Evolutionary conservation across 1,140 invertebrate genomes (phyloP).

Genomic region (Aphelinus atriplicis): DNA sequence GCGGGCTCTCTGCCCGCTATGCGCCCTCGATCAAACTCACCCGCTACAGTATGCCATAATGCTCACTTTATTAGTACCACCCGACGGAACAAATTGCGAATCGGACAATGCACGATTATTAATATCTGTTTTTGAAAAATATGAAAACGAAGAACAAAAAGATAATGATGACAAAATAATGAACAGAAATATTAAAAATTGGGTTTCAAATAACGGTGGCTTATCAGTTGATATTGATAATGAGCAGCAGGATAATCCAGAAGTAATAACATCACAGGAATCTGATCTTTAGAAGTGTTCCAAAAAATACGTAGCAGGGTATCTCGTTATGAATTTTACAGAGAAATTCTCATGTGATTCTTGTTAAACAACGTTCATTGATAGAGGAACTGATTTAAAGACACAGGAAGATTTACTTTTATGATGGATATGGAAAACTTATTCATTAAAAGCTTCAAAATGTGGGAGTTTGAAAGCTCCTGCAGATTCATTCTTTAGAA

Average conservation of each 20-base stretch:
- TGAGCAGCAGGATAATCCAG: background rate
- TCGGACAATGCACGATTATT: background rate
- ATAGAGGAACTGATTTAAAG: constrained; percentile 4
- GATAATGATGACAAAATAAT: background rate
- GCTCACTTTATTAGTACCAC: constrained; percentile 3
- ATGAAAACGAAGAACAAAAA: background rate
- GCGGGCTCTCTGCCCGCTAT: no score
- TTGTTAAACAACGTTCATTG: constrained; percentile 12
- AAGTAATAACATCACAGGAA: background rate
- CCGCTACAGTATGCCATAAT: constrained; percentile 16
- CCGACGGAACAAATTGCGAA: constrained; percentile 9
- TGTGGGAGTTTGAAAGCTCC: no score
- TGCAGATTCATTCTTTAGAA: no score
- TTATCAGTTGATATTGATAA: no score
- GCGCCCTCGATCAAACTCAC: no score
- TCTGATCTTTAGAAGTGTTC: background rate
- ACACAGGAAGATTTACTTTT: background rate
- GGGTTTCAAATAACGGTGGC: no score
- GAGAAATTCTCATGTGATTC: background rate
- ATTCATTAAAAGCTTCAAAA: no score
- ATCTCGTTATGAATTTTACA: background rate
- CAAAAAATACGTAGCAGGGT: background rate
- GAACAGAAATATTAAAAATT: background rate
- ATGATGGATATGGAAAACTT: no score
- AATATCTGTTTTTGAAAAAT: background rate